phyloP scores from a whole-genome alignment of 2,888 invertebrate species.

The Zaprionus lineosus region DNA sequence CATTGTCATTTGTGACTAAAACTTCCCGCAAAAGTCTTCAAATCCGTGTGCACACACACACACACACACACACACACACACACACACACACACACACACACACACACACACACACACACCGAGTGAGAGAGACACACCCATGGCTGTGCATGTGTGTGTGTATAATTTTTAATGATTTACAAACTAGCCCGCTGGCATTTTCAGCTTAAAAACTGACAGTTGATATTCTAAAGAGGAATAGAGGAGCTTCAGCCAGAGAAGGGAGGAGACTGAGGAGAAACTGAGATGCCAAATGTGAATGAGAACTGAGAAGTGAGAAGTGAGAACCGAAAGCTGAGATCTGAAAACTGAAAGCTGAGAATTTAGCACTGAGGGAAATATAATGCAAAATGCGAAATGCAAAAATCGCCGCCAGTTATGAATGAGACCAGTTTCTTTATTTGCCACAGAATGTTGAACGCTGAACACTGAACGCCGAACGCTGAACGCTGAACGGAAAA shows the following conservation, averaged over 20 bases:
- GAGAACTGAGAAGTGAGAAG: constrained; percentile 34
- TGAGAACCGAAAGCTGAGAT: too few relatives aligned
- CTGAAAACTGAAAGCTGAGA: too few relatives aligned
- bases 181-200: constrained; percentile 67
- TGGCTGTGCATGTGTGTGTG: constrained; percentile 62
- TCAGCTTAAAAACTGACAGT: constrained; percentile 79
- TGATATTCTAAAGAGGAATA: constrained; percentile 65
- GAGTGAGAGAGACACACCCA: too few relatives aligned
- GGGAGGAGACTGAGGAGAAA: constrained; percentile 14
- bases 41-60: constrained; percentile 16
- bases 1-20: constrained; percentile 57
- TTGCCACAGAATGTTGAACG: constrained; percentile 51
- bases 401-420: constrained; percentile 74
- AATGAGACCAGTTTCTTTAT: constrained; percentile 78
- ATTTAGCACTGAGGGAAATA: constrained; percentile 55
- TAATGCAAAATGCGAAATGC: constrained; percentile 72
- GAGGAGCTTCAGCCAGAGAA: not conserved
- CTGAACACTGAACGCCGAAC: constrained; percentile 38
- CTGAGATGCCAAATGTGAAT: constrained; percentile 22
- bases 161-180: constrained; percentile 81
- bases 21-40: constrained; percentile 41
- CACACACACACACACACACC: too few relatives aligned
- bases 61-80: not conserved
- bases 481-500: constrained; percentile 62
- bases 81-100: too few relatives aligned